phyloP scores from a whole-genome alignment of 2,797 vertebrate genomes.

The Thripadectes ignobilis region DNA sequence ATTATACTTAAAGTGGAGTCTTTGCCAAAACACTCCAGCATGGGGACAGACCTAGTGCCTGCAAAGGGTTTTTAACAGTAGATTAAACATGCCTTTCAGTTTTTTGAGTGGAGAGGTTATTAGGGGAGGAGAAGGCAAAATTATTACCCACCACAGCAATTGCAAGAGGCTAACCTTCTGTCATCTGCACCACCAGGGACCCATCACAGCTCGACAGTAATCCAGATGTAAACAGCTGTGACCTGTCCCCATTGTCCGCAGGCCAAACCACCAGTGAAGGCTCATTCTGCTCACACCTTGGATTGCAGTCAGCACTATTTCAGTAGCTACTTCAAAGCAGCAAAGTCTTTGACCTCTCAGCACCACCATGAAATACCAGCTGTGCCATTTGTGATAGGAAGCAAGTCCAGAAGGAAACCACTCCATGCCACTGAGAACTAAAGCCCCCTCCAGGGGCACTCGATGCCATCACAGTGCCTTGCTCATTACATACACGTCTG shows the following conservation, averaged over 20 bases:
- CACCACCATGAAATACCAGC: neutral
- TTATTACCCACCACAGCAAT: neutral
- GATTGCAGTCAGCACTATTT: neutral
- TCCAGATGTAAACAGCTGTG: neutral
- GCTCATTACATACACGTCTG: neutral
- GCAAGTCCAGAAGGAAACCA: neutral
- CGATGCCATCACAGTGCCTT: neutral
- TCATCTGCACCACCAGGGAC: neutral
- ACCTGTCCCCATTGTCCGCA: neutral
- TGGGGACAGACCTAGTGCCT: neutral
- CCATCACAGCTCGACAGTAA: neutral
- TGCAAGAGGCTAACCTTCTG: neutral
- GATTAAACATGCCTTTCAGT: neutral
- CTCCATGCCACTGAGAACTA: fast-evolving
- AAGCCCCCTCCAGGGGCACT: neutral
- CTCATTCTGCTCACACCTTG: neutral
- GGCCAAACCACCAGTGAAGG: neutral
- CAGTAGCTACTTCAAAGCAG: neutral
- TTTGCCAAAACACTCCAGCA: neutral
- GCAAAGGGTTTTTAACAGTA: neutral
- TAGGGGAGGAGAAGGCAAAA: neutral
- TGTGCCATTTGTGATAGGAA: neutral
- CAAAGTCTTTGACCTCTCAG: neutral
- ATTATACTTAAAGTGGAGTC: neutral
- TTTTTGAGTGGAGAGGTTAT: neutral